Base-by-base conservation (phyloP, 2,113 vertebrate species). In the Misgurnus mizolepis region DNA sequence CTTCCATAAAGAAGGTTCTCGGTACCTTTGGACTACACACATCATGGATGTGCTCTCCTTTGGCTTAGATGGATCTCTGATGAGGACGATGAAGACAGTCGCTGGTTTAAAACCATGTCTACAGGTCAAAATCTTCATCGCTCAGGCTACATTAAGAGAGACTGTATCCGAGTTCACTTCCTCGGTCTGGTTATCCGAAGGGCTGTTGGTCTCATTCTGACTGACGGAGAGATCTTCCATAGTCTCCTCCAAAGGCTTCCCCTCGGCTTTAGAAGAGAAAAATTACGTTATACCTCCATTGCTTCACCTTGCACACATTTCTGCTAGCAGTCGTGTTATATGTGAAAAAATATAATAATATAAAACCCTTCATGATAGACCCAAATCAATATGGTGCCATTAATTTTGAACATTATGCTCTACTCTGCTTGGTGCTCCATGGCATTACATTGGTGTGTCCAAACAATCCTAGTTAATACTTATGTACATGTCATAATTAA, bases 171-270 rank as follows among this genome's bases (percentile, higher is more conserved):
- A 50, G 15, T 75, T 76, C 3, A 78, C 18, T 0, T 75, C 80
- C 56, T 88, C 86, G 43, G 80, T 76, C 6, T 80, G 85, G 70
- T 67, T 39, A 27, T 64, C 79, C 82, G 69, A 82, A 4, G 78
- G 82, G 17, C 87, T 69, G 8, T 43, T 18, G 14, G 8, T 79
- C 15, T 90, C 86, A 6, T 41, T 76, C 69, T 61, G 60, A 47
- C 85, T 88, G 55, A 91, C 61, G 5, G 88, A 87, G 55, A 93
- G 89, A 64, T 90, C 81, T 86, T 90, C 85, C 85, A 92, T 74
- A 76, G 88, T 84, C 47, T 89, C 86, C 80, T 91, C 88, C 65
- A 85, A 53, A 0, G 61, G 17, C 14, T 76, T 81, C 64, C 88
- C 87, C 77, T 85, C 83, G 9, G 79, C 75, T 80, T 88, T 85